Evolutionary conservation across 1,140 invertebrate genomes (phyloP), one percentile per base, ranked within the genome.

Genomic region (Adelges cooleyi): DNA sequence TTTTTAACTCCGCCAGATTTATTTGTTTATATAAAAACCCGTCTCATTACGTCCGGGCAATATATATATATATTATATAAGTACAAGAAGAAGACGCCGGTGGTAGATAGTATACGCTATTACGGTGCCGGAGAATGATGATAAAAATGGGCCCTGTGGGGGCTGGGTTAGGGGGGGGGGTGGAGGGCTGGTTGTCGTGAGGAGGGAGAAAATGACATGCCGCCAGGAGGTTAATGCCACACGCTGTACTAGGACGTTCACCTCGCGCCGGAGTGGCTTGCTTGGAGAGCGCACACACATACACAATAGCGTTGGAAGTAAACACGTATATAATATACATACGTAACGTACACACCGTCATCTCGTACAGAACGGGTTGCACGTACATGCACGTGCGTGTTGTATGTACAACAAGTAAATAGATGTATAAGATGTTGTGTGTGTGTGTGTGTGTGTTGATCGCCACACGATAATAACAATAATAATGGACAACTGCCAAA

Each of bases 21-120:
- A 59, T 59, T 59, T 59, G 54, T 59, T 59, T 59, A 59, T 59
- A 59, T 27, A 44, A 59, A 59, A 59, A 59, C 40, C 25, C 54
- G 23, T 23, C 22, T 42, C 46, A 40, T 54, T 54, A 56, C 29
- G 29, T 33, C 29, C 11, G 29, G 29, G 29, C 29, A 33, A 33
- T 33, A n/a, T n/a, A n/a, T n/a, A n/a, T n/a, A n/a, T n/a, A n/a
- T n/a, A n/a, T n/a, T n/a, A n/a, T n/a, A n/a, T n/a, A n/a, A n/a
- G 29, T 5, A 33, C 5, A 33, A 33, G 5, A 33, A 33, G 11
- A 33, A 33, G 29, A 33, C 29, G 29, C n/a, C n/a, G n/a, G n/a
- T n/a, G n/a, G n/a, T n/a, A n/a, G n/a, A n/a, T n/a, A n/a, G n/a
- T n/a, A n/a, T n/a, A n/a, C n/a, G n/a, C n/a, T n/a, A n/a, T n/a